Percentiles rank a stretch among this genome's conserved stretches.
Evolutionary conservation across 1,140 invertebrate species (phyloP).

Genomic region (Doryteuthis pealeii): DNA sequence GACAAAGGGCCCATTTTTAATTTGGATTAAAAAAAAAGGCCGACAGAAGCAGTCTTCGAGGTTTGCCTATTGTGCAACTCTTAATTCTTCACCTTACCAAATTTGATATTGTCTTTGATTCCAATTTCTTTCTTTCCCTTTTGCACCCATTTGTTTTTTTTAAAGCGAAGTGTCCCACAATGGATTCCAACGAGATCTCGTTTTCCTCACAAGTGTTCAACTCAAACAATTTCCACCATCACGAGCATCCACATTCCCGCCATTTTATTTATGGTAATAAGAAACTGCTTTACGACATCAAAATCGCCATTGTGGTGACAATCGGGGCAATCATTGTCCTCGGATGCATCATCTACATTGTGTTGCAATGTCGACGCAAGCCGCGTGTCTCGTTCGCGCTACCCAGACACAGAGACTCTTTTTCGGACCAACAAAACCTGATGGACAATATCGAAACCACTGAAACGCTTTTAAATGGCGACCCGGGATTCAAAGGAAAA

Average conservation of each 20-base stretch:
- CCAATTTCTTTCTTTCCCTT: too few relatives aligned
- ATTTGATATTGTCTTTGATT: too few relatives aligned
- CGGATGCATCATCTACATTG: slow-evolving; percentile 7
- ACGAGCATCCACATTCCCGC: neutral
- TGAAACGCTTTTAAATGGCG: neutral
- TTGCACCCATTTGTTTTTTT: too few relatives aligned
- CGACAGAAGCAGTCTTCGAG: too few relatives aligned
- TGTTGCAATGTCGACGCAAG: slow-evolving; percentile 8
- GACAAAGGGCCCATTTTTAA: too few relatives aligned
- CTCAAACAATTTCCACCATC: slow-evolving; percentile 3
- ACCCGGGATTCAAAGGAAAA: neutral
- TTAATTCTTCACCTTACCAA: too few relatives aligned
- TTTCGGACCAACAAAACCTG: slow-evolving; percentile 6
- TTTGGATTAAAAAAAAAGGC: too few relatives aligned
- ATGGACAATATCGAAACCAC: slow-evolving; percentile 4
- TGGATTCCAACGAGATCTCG: neutral
- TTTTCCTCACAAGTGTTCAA: neutral
- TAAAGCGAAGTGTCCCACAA: neutral
- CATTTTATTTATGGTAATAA: slow-evolving; percentile 10
- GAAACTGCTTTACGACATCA: slow-evolving; percentile 9
- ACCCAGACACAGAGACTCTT: slow-evolving; percentile 6
- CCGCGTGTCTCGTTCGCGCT: neutral
- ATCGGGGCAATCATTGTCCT: neutral
- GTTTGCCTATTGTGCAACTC: too few relatives aligned
- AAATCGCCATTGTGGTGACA: slow-evolving; percentile 10